Percentiles rank a stretch among this genome's conserved stretches.
phyloP scores from a whole-genome alignment of 2,797 vertebrate species.

The Takifugu ocellatus region DNA sequence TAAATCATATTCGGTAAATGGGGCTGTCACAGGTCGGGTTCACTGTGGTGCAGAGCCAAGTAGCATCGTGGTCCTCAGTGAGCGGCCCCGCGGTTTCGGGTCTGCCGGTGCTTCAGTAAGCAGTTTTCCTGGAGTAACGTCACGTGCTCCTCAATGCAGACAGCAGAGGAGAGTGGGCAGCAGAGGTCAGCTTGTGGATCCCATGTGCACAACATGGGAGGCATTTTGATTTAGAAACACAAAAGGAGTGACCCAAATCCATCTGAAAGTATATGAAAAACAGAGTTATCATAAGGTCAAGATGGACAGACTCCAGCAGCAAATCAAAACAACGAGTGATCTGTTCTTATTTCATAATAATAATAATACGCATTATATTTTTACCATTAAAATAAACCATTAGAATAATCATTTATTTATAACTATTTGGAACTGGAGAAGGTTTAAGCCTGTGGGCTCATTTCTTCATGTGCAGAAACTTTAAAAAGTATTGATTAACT shows the following conservation, averaged over 20 bases:
- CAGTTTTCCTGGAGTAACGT: slow-evolving; percentile 56
- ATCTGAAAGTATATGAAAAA: too few species aligned
- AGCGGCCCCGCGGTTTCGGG: not conserved
- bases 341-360: too few species aligned
- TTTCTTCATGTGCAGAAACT: too few species aligned
- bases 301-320: too few species aligned
- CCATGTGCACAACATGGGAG: slow-evolving; percentile 14
- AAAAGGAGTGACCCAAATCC: not conserved
- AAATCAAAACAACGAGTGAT: too few species aligned
- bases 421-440: too few species aligned
- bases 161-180: slow-evolving; percentile 31
- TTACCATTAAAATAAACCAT: too few species aligned
- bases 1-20: slow-evolving; percentile 65
- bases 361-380: too few species aligned
- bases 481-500: not conserved
- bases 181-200: slow-evolving; percentile 35
- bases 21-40: slow-evolving; percentile 65
- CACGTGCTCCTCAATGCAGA: slow-evolving; percentile 60
- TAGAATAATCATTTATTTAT: too few species aligned
- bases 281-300: too few species aligned
- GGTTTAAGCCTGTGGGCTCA: too few species aligned
- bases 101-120: slow-evolving; percentile 57
- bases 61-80: slow-evolving; percentile 44
- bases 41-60: slow-evolving; percentile 34
- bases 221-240: not conserved